Conservation (phyloP, 2,797 vertebrate species). For the Scomberomorus guttatus region DNA sequence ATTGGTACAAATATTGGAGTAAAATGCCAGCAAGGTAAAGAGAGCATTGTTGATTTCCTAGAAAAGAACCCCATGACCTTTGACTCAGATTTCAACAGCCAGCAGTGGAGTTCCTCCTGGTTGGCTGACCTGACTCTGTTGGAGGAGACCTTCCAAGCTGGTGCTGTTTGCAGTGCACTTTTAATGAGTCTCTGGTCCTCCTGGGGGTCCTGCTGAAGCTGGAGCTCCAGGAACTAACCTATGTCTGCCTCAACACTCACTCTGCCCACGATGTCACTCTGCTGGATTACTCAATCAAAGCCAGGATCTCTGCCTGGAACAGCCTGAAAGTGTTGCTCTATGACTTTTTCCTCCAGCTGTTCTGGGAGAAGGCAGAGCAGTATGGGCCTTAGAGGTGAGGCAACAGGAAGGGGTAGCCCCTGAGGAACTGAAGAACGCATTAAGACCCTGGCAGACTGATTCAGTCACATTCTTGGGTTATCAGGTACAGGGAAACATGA, state of each 20-base stretch:
- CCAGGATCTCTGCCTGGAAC: constrained; percentile 54
- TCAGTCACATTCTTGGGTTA: constrained; percentile 61
- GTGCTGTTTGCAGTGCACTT: constrained; percentile 75
- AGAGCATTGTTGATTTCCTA: constrained; percentile 48
- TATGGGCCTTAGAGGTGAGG: constrained; percentile 51
- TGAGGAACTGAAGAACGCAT: constrained; percentile 38
- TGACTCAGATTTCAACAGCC: constrained; percentile 61
- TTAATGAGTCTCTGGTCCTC: constrained; percentile 67
- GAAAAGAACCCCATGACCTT: constrained; percentile 73
- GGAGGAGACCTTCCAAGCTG: constrained; percentile 66
- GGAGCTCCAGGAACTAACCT: constrained; percentile 60
- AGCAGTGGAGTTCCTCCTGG: constrained; percentile 44
- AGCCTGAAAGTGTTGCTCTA: constrained; percentile 52
- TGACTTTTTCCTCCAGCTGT: constrained; percentile 60
- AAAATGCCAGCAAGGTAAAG: constrained; percentile 12
- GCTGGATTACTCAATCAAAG: constrained; percentile 16
- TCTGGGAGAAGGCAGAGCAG: constrained; percentile 55
- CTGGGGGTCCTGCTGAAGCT: constrained; percentile 36
- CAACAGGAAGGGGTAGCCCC: constrained; percentile 18
- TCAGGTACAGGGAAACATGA: constrained; percentile 53
- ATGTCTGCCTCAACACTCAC: constrained; percentile 54
- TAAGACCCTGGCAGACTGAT: constrained; percentile 54
- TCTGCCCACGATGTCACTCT: not conserved
- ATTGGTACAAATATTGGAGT: constrained; percentile 22
- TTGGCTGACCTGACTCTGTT: constrained; percentile 45